Evolutionary conservation across 1,140 invertebrate species (phyloP).

Genomic region (Pseudoatta argentina): DNA sequence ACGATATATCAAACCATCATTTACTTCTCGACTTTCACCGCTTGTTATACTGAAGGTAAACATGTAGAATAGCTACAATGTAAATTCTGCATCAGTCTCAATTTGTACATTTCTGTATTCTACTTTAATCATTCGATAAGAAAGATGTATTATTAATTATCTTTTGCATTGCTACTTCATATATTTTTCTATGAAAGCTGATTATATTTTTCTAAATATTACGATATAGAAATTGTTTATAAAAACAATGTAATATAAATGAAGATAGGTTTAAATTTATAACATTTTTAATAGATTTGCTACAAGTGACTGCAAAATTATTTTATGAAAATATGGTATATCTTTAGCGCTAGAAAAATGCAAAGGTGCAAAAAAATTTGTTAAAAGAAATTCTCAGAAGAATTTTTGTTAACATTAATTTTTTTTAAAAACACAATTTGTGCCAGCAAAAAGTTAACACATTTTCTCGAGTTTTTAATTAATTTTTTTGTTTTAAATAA

Average conservation of each 20-base stretch:
- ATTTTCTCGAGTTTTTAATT: constrained; percentile 14
- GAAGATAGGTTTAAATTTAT: neutral
- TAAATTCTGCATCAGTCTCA: constrained; percentile 48
- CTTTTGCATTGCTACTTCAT: neutral
- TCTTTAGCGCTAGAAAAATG: neutral
- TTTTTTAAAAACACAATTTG: neutral
- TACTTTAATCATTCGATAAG: neutral
- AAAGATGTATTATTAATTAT: constrained; percentile 11
- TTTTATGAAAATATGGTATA: constrained; percentile 24
- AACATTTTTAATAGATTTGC: constrained; percentile 23
- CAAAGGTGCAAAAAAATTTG: neutral
- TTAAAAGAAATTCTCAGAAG: neutral
- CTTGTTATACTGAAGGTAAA: constrained; percentile 29
- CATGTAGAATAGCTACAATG: constrained; percentile 11
- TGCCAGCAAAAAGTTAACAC: neutral
- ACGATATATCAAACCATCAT: constrained; percentile 7
- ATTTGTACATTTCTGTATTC: constrained; percentile 15
- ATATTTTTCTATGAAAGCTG: neutral
- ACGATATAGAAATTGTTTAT: neutral
- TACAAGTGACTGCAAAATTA: neutral
- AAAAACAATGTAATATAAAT: constrained; percentile 19
- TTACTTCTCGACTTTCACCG: constrained; percentile 14
- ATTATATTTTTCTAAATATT: neutral
- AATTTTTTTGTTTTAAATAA: neutral
- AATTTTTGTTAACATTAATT: constrained; percentile 38